phyloP scores from a whole-genome alignment of 2,888 invertebrate species.

The Rhorus exstirpatorius region DNA sequence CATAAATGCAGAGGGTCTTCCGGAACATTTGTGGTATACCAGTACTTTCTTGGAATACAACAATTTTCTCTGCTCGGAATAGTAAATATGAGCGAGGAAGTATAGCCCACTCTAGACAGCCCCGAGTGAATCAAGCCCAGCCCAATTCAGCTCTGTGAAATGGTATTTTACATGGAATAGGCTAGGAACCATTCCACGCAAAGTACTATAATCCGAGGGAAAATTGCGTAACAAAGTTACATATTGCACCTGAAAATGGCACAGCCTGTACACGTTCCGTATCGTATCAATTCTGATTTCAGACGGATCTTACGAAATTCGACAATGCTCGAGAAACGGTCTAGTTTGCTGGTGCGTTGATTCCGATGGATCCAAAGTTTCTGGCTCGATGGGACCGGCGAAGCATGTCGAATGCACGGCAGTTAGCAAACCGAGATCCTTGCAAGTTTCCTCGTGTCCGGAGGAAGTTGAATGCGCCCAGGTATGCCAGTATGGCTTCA shows the following conservation, averaged over 20 bases:
- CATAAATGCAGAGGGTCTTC: too few species aligned
- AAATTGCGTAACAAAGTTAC: too few species aligned
- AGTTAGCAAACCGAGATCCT: conserved; percentile 77
- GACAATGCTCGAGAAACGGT: conserved; percentile 94
- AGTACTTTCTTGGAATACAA: too few species aligned
- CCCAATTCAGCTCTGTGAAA: too few species aligned
- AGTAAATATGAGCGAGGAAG: too few species aligned
- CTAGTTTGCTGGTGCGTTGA: conserved; percentile 96
- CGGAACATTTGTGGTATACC: too few species aligned
- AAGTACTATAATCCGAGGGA: too few species aligned
- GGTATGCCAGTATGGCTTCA: conserved; percentile 95
- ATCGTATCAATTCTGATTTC: conserved; percentile 63
- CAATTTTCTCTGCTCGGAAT: too few species aligned
- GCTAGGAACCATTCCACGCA: too few species aligned
- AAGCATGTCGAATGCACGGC: conserved; percentile 89
- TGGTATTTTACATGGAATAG: too few species aligned
- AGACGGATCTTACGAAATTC: conserved; percentile 91
- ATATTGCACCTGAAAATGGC: not conserved
- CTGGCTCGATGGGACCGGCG: conserved; percentile 93
- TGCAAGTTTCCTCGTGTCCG: conserved; percentile 87
- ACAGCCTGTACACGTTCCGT: not conserved
- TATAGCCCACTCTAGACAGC: too few species aligned
- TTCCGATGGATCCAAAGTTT: conserved; percentile 91
- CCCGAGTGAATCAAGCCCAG: too few species aligned
- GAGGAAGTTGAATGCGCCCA: conserved; percentile 91